Conservation (phyloP, 2,113 vertebrate genomes). For the Illadopsis cleaveri region DNA sequence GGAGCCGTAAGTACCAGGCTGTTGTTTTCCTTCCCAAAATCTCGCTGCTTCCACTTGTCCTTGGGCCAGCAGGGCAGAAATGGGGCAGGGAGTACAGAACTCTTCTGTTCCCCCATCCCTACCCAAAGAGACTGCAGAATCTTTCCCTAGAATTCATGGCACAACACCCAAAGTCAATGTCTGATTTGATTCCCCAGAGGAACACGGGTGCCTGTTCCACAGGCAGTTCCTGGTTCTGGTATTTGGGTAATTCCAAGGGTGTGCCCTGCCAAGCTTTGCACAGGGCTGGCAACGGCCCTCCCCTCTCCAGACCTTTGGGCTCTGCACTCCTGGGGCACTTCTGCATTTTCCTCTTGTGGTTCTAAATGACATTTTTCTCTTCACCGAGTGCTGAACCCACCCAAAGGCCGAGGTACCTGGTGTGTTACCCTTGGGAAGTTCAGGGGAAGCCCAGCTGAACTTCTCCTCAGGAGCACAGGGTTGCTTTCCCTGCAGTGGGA, state of each 20-base stretch:
- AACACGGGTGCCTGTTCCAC: rapidly evolving
- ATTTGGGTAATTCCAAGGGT: background rate
- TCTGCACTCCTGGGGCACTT: background rate
- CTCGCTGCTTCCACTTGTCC: background rate
- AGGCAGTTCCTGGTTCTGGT: background rate
- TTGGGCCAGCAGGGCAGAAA: background rate
- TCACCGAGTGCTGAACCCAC: background rate
- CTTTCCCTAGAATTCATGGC: background rate
- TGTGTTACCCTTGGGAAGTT: background rate
- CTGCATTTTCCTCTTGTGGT: background rate
- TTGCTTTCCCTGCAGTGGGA: background rate
- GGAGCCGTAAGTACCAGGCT: slow-evolving; percentile 89
- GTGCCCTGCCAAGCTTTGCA: background rate
- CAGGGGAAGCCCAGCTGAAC: background rate
- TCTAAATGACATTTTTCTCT: background rate
- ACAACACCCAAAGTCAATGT: rapidly evolving
- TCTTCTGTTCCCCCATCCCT: background rate
- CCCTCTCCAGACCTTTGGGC: background rate
- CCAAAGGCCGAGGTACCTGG: background rate
- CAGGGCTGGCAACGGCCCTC: background rate
- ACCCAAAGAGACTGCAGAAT: background rate
- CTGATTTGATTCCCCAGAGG: background rate
- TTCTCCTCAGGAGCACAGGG: background rate
- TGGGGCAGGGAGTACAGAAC: background rate
- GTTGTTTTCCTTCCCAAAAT: background rate